A percentile compares a stretch with the other conserved stretches of the same genome.
Conservation (phyloP, 1,140 invertebrate genomes). For the Trissolcus basalis region DNA sequence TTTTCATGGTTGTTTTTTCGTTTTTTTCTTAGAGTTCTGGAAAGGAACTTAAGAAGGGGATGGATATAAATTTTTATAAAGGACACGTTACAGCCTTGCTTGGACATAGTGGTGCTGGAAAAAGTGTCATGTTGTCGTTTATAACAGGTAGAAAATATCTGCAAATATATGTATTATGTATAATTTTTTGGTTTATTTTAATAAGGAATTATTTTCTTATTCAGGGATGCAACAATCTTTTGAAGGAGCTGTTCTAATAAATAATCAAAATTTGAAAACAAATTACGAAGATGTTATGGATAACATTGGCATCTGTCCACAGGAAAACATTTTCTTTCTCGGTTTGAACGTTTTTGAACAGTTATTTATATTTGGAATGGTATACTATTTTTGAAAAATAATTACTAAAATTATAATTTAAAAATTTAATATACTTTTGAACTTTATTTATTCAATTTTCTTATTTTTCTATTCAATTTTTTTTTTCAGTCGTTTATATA, state of each 20-base stretch:
- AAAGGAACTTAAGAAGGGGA: slow-evolving; percentile 68
- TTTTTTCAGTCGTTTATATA: too few relatives aligned
- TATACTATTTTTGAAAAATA: slow-evolving; percentile 61
- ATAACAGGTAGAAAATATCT: slow-evolving; percentile 75
- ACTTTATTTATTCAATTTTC: too few relatives aligned
- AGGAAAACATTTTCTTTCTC: slow-evolving; percentile 95
- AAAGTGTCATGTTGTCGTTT: slow-evolving; percentile 86
- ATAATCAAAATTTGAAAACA: slow-evolving; percentile 79
- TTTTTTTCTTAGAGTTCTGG: slow-evolving; percentile 48
- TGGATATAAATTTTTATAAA: slow-evolving; percentile 80
- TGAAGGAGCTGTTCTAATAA: slow-evolving; percentile 80
- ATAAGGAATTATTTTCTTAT: neutral
- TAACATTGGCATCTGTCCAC: slow-evolving; percentile 89
- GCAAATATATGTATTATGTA: neutral
- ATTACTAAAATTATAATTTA: neutral
- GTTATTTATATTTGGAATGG: slow-evolving; percentile 88
- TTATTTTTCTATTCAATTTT: too few relatives aligned
- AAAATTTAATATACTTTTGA: neutral
- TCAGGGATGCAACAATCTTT: slow-evolving; percentile 79
- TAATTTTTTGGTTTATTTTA: neutral
- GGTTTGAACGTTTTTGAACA: slow-evolving; percentile 93
- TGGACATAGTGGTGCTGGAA: slow-evolving; percentile 90
- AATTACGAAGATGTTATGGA: slow-evolving; percentile 74
- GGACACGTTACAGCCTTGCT: slow-evolving; percentile 85
- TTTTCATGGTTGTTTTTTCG: too few relatives aligned